Evolutionary conservation across 2,797 vertebrate species (phyloP).

Genomic region (Taenioides sp.): DNA sequence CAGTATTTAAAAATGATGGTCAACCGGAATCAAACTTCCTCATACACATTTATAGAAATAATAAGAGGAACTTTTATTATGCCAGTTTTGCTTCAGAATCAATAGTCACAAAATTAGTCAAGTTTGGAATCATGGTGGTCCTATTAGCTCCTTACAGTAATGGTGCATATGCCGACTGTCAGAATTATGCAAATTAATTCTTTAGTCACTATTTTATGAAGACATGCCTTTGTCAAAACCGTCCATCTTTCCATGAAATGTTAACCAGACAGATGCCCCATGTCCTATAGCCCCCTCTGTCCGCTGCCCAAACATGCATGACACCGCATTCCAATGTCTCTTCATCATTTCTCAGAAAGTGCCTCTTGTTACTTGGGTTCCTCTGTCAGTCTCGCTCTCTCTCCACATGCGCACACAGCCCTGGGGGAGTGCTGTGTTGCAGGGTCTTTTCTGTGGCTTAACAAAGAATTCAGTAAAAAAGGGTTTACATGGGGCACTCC

Average conservation of each 20-base stretch:
- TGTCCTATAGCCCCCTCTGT: constrained; percentile 12
- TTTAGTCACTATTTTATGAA: constrained; percentile 1
- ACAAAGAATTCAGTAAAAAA: constrained; percentile 63
- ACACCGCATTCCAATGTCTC: constrained; percentile 52
- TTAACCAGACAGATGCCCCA: constrained; percentile 36
- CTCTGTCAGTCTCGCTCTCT: constrained; percentile 29
- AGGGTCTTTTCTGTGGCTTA: constrained; percentile 51
- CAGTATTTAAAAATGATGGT: neutral
- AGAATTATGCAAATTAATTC: constrained; percentile 38
- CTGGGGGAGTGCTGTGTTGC: constrained; percentile 48
- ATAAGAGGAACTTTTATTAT: neutral
- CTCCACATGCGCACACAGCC: constrained; percentile 26
- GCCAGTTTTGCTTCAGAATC: neutral
- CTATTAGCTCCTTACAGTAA: constrained; percentile 37
- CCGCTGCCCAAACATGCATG: constrained; percentile 44
- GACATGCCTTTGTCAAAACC: constrained; percentile 37
- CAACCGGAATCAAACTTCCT: neutral
- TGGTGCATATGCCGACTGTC: constrained; percentile 8
- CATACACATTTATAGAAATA: neutral
- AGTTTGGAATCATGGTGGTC: constrained; percentile 6
- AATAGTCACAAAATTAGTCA: constrained; percentile 6
- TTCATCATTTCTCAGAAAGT: constrained; percentile 58
- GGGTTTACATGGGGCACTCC: constrained; percentile 65
- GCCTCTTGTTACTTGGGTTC: constrained; percentile 31
- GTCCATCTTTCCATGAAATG: constrained; percentile 24